Conservation (phyloP, 2,888 invertebrate species). For the Cerastis leucographa region DNA sequence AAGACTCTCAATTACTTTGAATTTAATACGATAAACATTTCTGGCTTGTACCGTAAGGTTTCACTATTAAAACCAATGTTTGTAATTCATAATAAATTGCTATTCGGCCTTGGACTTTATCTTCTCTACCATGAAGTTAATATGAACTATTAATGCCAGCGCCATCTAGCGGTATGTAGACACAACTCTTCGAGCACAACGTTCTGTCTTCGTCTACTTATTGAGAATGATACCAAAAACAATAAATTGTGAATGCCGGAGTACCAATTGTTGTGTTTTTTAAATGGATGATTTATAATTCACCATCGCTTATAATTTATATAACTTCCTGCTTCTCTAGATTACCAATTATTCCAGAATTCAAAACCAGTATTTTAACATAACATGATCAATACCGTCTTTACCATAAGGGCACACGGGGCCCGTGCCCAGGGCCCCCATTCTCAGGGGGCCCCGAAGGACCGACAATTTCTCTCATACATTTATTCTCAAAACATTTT, state of each 20-base stretch:
- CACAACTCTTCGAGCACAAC: constrained; percentile 13
- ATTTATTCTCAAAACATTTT: no score
- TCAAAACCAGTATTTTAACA: neutral
- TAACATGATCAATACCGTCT: no score
- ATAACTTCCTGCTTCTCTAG: neutral
- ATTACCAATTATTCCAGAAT: neutral
- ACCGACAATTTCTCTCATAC: no score
- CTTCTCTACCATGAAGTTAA: constrained; percentile 33
- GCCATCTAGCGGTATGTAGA: constrained; percentile 38
- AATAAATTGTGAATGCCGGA: no score
- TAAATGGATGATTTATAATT: neutral
- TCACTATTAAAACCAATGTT: constrained; percentile 31
- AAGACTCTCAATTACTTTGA: neutral
- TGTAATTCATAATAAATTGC: constrained; percentile 27
- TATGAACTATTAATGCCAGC: constrained; percentile 1
- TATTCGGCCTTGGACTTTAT: constrained; percentile 40
- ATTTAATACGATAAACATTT: neutral
- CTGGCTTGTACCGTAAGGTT: constrained; percentile 14
- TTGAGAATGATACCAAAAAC: neutral
- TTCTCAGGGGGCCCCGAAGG: no score
- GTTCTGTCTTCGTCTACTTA: neutral
- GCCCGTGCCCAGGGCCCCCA: no score
- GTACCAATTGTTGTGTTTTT: no score
- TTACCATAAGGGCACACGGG: no score
- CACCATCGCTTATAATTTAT: neutral